phyloP scores from a whole-genome alignment of 2,113 vertebrate genomes.

The Agapornis roseicollis region DNA sequence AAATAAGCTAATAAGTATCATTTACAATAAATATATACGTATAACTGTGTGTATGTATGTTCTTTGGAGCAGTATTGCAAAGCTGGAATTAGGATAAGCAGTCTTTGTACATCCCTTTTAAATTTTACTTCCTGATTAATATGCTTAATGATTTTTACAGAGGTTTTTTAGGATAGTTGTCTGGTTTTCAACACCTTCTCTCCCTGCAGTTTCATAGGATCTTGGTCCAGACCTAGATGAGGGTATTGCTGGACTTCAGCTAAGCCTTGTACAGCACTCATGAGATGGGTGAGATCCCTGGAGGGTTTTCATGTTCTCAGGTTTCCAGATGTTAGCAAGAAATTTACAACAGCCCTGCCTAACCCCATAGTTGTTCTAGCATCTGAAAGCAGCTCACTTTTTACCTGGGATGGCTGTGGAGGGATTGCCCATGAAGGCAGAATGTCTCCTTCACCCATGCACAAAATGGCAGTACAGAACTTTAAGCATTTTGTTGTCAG shows the following conservation, averaged over 20 bases:
- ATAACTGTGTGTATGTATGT: not conserved
- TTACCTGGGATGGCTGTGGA: not conserved
- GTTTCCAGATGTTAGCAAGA: not conserved
- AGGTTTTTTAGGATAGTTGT: not conserved
- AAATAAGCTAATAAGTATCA: not conserved
- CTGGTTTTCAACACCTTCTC: not conserved
- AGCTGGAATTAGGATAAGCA: not conserved
- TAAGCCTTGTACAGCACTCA: not conserved
- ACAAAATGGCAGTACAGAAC: not conserved
- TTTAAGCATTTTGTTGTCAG: not conserved
- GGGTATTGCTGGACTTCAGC: not conserved
- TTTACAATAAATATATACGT: not conserved
- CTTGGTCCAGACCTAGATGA: not conserved
- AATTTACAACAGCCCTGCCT: not conserved
- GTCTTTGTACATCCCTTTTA: not conserved
- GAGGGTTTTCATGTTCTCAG: not conserved
- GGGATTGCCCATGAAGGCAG: not conserved
- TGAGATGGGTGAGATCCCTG: not conserved
- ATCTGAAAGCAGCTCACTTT: not conserved
- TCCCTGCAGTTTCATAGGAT: not conserved
- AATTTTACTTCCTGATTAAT: not conserved
- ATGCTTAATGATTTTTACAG: not conserved
- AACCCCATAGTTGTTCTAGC: not conserved
- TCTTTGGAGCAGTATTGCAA: not conserved
- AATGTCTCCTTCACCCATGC: not conserved